Evolutionary conservation across 2,797 vertebrate species (phyloP), one percentile per base, ranked within the genome.

Genomic region (Pipistrellus pipistrellus): DNA sequence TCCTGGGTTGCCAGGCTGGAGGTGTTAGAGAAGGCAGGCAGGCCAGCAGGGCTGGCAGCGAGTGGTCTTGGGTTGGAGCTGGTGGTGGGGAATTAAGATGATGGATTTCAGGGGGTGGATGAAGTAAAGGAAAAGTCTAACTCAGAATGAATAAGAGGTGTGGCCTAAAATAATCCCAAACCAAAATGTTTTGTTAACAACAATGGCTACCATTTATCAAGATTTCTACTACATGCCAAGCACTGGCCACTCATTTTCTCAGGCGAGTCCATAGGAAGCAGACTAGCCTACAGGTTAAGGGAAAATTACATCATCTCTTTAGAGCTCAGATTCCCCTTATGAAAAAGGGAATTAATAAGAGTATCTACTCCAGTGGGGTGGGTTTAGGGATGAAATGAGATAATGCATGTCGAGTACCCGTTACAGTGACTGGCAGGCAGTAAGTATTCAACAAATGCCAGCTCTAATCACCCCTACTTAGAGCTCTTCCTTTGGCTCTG

Each of bases 271-370:
- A 17, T 3, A 76, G 38, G 55, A 93, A 84, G 59, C 15, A 64
- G 78, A 66, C 21, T 35, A 44, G 53, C 48, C 46, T 66, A 32
- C 44, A 18, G 59, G 72, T 55, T 38, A 87, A 84, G 48, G 62
- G 55, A 62, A 94, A 84, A 69, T 90, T 59, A 88, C 48, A 94
- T 75, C 73, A 86, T 53, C 82, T 84, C 59, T n/a, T 91, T 69
- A 81, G n/a, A 76, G 30, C 66, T 88, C 72, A 77, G 25, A 83
- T 66, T 82, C 21, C 87, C 87, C 55, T 76, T 80, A 62, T 68
- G n/a, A 68, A 66, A 95, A 96, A 53, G 76, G 21, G 51, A 13
- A 93, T 82, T 87, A 91, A 82, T 89, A 81, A 95, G 21, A 78
- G 57, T 25, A 48, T 90, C 27, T 68, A 30, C 18, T 81, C 72